These are phyloP conservation scores for Cromileptes altivelis DNA, from an alignment of 2,113 vertebrate species.

Conservation along the genomic window DNA sequence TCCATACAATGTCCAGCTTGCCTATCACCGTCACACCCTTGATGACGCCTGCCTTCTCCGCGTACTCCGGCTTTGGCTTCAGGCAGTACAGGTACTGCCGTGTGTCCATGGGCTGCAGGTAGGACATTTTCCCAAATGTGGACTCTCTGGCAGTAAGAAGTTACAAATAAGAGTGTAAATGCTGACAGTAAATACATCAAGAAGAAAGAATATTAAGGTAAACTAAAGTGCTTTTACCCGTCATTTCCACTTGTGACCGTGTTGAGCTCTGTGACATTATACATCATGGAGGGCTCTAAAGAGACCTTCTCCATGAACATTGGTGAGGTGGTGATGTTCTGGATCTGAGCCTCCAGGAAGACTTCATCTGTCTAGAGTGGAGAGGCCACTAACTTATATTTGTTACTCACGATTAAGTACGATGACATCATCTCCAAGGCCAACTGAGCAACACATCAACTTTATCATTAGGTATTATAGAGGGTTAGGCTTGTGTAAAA, in stretches of 20 bases:
- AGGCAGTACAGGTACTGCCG: conserved; percentile 98
- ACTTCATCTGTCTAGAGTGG: conserved; percentile 94
- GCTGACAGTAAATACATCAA: not conserved
- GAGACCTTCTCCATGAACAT: conserved; percentile 99
- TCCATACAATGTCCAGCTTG: conserved; percentile 99
- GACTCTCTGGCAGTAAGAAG: conserved; percentile 84
- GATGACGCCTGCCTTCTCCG: conserved; percentile 98
- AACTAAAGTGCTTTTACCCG: conserved; percentile 81
- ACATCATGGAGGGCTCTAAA: conserved; percentile 97
- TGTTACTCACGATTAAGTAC: not conserved
- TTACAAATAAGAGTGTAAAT: not conserved
- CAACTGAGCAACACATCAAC: conserved; percentile 61
- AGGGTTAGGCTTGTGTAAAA: conserved; percentile 22
- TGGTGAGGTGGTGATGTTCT: conserved; percentile 98
- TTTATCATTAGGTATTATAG: not conserved
- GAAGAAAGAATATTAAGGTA: not conserved
- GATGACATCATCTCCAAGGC: conserved; percentile 33
- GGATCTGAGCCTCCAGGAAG: conserved; percentile 98
- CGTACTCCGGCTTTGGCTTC: conserved; percentile 97
- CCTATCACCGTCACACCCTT: conserved; percentile 98
- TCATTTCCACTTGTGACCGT: conserved; percentile 81
- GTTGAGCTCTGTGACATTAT: conserved; percentile 96
- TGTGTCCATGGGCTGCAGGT: conserved; percentile 97
- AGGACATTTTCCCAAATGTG: conserved; percentile 96
- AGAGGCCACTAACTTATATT: conserved; percentile 9